Percentiles rank a stretch among this genome's conserved stretches.
Conservation (phyloP, 2,113 vertebrate genomes). For the Hydropotes inermis region DNA sequence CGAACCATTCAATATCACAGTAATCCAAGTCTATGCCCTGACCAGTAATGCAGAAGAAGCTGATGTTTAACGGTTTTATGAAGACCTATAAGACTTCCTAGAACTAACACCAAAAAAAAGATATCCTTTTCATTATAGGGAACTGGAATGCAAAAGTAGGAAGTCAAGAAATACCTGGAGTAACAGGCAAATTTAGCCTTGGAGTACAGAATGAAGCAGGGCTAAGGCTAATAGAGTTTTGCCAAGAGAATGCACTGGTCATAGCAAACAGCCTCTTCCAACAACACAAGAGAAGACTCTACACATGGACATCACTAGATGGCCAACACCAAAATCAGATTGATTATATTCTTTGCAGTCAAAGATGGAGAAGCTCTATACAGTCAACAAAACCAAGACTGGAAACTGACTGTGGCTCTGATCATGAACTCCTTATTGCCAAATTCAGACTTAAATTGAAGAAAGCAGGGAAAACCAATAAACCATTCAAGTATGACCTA, state of each 20-base stretch:
- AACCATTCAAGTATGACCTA: no score
- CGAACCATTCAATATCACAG: neutral
- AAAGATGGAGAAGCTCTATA: no score
- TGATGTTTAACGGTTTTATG: neutral
- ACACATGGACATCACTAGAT: no score
- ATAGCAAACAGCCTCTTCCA: neutral
- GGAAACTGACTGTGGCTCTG: no score
- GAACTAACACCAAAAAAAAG: neutral
- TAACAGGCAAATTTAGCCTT: neutral
- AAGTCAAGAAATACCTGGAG: neutral
- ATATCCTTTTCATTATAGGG: neutral
- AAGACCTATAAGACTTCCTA: neutral
- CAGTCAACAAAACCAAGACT: no score
- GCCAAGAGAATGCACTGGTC: neutral
- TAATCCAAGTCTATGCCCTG: neutral
- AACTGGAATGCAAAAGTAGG: neutral
- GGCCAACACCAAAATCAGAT: no score
- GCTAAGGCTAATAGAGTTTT: neutral
- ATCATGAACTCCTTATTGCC: no score
- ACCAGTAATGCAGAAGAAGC: neutral
- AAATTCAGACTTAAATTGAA: no score
- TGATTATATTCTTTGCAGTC: no score
- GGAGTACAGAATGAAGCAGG: neutral
- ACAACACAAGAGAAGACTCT: neutral
- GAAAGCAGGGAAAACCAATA: no score